Evolutionary conservation across 2,888 invertebrate species (phyloP).

Genomic region (Tineola bisselliella): DNA sequence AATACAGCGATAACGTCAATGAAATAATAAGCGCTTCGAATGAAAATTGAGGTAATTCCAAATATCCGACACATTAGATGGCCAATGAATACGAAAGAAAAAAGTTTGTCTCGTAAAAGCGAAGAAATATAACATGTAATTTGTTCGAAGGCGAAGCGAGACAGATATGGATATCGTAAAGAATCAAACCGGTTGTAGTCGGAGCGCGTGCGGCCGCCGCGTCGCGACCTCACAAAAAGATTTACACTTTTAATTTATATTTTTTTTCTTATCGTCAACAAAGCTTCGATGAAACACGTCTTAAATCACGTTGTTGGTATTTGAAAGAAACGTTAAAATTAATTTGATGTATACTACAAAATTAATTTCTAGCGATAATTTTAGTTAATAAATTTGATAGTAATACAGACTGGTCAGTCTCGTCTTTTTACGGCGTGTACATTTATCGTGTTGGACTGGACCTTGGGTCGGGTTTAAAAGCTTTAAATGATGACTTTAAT

Average conservation of each 20-base stretch:
- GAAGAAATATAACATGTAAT: slow-evolving; percentile 66
- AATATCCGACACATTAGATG: slow-evolving; percentile 44
- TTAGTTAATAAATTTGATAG: slow-evolving; percentile 2
- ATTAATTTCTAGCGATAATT: background rate
- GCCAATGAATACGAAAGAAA: slow-evolving; percentile 48
- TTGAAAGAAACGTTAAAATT: slow-evolving; percentile 43
- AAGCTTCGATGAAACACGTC: slow-evolving; percentile 46
- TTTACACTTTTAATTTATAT: slow-evolving; percentile 53
- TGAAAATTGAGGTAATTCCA: slow-evolving; percentile 41
- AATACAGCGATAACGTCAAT: slow-evolving; percentile 25
- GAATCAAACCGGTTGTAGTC: slow-evolving; percentile 55
- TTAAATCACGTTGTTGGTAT: slow-evolving; percentile 54
- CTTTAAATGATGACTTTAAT: background rate
- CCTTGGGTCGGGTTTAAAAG: background rate
- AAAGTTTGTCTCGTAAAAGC: slow-evolving; percentile 60
- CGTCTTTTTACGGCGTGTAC: background rate
- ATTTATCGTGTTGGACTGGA: background rate
- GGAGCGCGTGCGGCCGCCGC: slow-evolving; percentile 59
- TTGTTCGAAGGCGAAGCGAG: slow-evolving; percentile 61
- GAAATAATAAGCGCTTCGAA: slow-evolving; percentile 35
- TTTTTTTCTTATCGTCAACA: slow-evolving; percentile 57
- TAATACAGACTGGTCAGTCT: background rate
- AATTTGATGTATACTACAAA: slow-evolving; percentile 29
- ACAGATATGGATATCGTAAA: slow-evolving; percentile 66
- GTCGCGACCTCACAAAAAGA: slow-evolving; percentile 63